Conservation (phyloP, 2,797 vertebrate genomes). For the Stomatorhinus walkeri region DNA sequence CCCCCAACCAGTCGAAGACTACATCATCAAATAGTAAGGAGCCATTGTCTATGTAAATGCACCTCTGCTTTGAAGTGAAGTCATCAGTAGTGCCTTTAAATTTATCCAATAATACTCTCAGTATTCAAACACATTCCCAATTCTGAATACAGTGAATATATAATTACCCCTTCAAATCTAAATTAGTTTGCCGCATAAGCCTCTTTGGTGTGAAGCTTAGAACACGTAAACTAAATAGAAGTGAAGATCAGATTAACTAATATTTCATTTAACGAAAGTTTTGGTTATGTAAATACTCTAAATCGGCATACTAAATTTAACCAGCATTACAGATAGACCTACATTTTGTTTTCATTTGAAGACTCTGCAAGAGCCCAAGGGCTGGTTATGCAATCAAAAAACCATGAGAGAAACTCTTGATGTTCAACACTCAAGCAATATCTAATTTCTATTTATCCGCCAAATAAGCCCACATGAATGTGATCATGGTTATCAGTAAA, state of each 20-base stretch:
- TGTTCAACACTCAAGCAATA: neutral
- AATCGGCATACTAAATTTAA: constrained; percentile 20
- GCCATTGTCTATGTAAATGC: neutral
- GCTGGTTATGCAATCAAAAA: neutral
- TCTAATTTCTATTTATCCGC: constrained; percentile 1
- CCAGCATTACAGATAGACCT: neutral
- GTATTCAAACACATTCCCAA: neutral
- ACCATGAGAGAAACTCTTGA: neutral
- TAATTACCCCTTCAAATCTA: neutral
- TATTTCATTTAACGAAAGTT: constrained; percentile 22
- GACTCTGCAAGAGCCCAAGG: neutral
- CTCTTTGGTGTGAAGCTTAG: neutral
- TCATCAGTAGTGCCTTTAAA: neutral
- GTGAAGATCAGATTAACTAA: constrained; percentile 5
- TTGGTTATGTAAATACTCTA: constrained; percentile 24
- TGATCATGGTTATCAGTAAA: neutral
- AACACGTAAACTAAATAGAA: neutral
- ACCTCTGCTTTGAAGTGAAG: neutral
- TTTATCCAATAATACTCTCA: neutral
- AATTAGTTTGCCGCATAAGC: neutral
- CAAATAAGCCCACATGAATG: neutral
- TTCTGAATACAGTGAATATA: neutral
- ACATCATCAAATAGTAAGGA: neutral
- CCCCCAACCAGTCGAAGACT: neutral
- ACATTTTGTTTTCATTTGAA: constrained; percentile 6